Evolutionary conservation across 2,113 vertebrate species (phyloP), one percentile per base, ranked within the genome.

Genomic region (Sander vitreus): DNA sequence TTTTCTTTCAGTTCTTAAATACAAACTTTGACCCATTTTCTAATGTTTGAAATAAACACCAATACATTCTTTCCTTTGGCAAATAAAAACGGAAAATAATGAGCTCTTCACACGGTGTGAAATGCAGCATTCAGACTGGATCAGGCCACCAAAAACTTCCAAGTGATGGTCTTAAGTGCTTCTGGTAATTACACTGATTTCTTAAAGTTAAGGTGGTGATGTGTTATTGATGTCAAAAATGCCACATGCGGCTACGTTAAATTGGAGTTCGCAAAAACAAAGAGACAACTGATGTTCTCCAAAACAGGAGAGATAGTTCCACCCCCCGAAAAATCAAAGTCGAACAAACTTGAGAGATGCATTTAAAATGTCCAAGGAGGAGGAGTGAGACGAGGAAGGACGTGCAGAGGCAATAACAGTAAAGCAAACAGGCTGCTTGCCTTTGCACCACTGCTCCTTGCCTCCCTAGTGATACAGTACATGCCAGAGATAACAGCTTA

Each of bases 401-500:
- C 77, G 76, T 70, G 78, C 76, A 48, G 90, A 84, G 82, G 91
- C 88, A 91, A 92, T 92, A 90, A 92, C 87, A 90, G 85, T 91
- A 92, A 92, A 92, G 88, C 90, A 91, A 90, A 91, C 90, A 87
- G 84, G 78, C 86, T 64, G 79, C 86, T 43, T 76, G 78, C 90
- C 88, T 87, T 82, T 87, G 89, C 88, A 86, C 89, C 89, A 59
- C 84, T 80, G 83, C 89, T 71, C 55, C 90, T 39, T 60, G 81
- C 92, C 88, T 89, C 82, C 85, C 90, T 43, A 63, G 91, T 88
- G 92, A 91, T 91, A 90, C 27, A 27, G 27, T 27, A 27, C 91
- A 87, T 86, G 92, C 90, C 89, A 91, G 85, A 93, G 91, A 92
- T 93, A 93, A 93, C 92, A 63, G 90, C 92, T 94, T 93, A 81